phyloP scores from a whole-genome alignment of 2,113 vertebrate genomes.

The Indicator indicator region DNA sequence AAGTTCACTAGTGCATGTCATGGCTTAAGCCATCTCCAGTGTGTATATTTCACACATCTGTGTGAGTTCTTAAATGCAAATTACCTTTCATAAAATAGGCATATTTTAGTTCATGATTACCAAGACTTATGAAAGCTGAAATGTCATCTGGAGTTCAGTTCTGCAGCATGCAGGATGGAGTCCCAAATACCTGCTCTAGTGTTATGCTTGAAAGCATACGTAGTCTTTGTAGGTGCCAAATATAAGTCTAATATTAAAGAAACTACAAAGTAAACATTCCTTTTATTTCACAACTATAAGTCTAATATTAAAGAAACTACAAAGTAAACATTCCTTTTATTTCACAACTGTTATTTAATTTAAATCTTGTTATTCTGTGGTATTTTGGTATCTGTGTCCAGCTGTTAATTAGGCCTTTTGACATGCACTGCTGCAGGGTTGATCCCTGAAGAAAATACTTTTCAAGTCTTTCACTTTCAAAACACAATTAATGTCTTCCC shows the following conservation, averaged over 20 bases:
- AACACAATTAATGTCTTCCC: neutral
- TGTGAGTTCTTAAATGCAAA: neutral
- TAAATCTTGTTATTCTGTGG: neutral
- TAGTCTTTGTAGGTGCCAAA: neutral
- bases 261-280: neutral
- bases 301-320: neutral
- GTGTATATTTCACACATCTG: neutral
- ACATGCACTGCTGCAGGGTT: neutral
- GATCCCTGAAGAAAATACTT: slow-evolving; percentile 1
- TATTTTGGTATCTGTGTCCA: neutral
- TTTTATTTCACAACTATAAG: slow-evolving; percentile 17
- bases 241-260: neutral
- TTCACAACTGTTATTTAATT: slow-evolving; percentile 9
- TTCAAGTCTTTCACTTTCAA: neutral
- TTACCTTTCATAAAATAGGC: neutral
- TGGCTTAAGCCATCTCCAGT: neutral
- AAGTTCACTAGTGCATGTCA: neutral
- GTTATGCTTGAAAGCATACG: neutral
- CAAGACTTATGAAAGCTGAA: neutral
- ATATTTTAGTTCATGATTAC: neutral
- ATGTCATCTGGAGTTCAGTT: neutral
- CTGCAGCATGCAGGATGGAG: neutral
- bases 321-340: neutral
- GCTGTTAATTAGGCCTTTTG: slow-evolving; percentile 27
- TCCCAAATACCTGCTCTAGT: neutral